Evolutionary conservation across 2,113 vertebrate genomes (phyloP), one percentile per base, ranked within the genome.

Genomic region (Emydura subglobosa): DNA sequence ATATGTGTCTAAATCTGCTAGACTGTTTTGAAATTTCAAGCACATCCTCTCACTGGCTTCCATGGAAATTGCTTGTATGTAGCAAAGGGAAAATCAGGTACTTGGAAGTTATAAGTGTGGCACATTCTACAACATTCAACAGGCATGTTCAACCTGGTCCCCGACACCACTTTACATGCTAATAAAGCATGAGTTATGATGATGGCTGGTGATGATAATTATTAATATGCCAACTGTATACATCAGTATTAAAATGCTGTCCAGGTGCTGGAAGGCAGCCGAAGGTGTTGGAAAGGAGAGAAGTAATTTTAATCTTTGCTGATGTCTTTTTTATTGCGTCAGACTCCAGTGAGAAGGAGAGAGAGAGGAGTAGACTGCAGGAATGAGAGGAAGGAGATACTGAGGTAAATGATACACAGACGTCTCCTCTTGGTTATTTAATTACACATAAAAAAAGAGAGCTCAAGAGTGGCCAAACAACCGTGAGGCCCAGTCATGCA

Each of bases 1-100:
- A n/a, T 91, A 88, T 90, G 89, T 93, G 86, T 93, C 79, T 50
- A 94, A 95, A 90, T 79, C 42, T 94, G 47, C 47, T 84, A 85
- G 47, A 42, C 21, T 81, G 44, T 10, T 54, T 87, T 91, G 82
- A 94, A 94, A 94, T 90, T 7, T 22, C 82, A 87, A 72, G 79
- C 50, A 42, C n/a, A 92, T 93, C 81, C 81, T 85, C 50, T 84
- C 59, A 50, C 39, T 12, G 81, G 65, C 68, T 89, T 91, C 50
- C 82, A 74, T 90, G 83, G 93, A 90, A 39, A 95, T 93, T 93
- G 89, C 74, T 90, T 51, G n/a, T 12, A 10, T 47, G 5, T 47
- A 79, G 89, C 85, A 84, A 81, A 51, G 90, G 47, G 16, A 82
- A 95, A 94, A 90, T 68, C 29, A 0, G 83, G 84, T 19, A n/a